These are phyloP conservation scores for Xerus inauris DNA, from an alignment of 2,113 vertebrate genomes.

Conservation along the genomic window DNA sequence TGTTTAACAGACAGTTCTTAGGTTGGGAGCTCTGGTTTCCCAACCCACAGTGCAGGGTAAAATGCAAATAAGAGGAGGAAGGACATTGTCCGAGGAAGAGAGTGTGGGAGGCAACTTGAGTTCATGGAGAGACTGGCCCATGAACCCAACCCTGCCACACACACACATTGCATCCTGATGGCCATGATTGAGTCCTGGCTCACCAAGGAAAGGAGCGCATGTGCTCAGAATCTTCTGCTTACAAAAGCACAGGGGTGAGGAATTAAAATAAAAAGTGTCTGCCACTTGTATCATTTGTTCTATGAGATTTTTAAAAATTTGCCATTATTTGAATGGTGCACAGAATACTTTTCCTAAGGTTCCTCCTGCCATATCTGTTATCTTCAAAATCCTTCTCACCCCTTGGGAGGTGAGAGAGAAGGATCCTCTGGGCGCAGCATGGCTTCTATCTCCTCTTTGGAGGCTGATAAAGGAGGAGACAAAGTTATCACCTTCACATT, in stretches of 20 bases:
- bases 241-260: rapidly evolving
- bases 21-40: not conserved
- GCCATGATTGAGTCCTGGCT: not conserved
- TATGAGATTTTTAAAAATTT: not conserved
- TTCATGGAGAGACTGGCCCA: rapidly evolving
- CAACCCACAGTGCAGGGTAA: not conserved
- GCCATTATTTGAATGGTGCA: not conserved
- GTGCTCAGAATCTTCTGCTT: not conserved
- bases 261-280: not conserved
- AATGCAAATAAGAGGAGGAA: not conserved
- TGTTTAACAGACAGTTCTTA: not conserved
- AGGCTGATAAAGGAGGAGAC: not conserved
- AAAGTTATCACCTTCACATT: too few species aligned
- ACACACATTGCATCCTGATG: rapidly evolving
- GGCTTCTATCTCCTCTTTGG: rapidly evolving
- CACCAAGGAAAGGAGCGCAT: not conserved
- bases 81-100: too few species aligned
- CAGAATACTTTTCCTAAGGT: too few species aligned
- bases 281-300: not conserved
- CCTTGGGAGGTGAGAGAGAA: not conserved
- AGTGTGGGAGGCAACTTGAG: rapidly evolving
- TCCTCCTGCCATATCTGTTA: not conserved
- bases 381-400: not conserved
- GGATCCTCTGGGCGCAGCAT: too few species aligned
- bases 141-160: not conserved